A percentile compares a stretch with the other conserved stretches of the same genome.
phyloP scores from a whole-genome alignment of 2,113 vertebrate species.

The Chunga burmeisteri region DNA sequence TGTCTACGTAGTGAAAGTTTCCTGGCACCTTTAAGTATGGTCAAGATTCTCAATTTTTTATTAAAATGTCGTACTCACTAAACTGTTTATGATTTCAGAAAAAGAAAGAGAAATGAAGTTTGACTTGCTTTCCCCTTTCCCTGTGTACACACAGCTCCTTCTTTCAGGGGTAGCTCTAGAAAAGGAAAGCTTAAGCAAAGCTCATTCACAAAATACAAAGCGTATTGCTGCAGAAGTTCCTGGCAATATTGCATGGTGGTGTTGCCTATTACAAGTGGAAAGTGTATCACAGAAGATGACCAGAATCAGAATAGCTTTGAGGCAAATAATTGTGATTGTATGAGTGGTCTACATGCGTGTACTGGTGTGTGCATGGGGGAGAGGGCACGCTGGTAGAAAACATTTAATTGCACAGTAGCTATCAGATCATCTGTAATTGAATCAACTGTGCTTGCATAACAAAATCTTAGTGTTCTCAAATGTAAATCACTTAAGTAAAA shows the following conservation, averaged over 20 bases:
- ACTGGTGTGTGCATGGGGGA: not conserved
- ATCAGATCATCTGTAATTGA: not conserved
- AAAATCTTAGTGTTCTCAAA: not conserved
- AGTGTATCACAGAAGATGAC: not conserved
- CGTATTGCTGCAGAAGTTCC: not conserved
- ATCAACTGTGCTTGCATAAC: not conserved
- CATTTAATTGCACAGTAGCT: not conserved
- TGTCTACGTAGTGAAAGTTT: not conserved
- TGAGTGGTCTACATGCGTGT: not conserved
- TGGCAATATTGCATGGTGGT: not conserved
- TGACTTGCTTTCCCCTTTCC: not conserved
- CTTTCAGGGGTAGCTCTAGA: not conserved
- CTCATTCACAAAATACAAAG: not conserved
- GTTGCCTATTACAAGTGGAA: not conserved
- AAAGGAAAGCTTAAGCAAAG: not conserved
- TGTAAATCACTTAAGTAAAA: conserved; percentile 28
- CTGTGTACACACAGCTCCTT: not conserved
- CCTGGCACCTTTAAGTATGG: not conserved
- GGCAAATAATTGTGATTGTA: not conserved
- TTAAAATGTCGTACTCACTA: not conserved
- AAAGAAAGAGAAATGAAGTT: not conserved
- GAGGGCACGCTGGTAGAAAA: not conserved
- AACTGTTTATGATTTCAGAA: not conserved
- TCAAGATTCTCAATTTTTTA: not conserved
- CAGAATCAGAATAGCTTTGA: not conserved